A percentile compares a stretch with the other conserved stretches of the same genome.
These are phyloP conservation scores for Elephantulus edwardii DNA, from an alignment of 2,113 vertebrate genomes.

Conservation along the genomic window DNA sequence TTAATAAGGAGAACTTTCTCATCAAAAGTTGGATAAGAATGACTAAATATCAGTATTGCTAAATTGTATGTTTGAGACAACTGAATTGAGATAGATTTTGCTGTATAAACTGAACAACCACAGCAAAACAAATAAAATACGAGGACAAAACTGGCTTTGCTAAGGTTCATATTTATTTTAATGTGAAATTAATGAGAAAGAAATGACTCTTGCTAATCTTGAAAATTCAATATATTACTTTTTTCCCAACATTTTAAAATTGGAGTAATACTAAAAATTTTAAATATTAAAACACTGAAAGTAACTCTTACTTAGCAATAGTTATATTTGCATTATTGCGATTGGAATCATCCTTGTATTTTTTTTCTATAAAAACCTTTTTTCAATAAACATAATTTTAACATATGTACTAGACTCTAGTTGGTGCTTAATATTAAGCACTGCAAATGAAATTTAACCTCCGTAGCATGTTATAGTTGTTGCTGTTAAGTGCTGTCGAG, in stretches of 20 bases:
- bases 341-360: not conserved
- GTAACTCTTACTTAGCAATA: not conserved
- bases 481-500: too few relatives aligned
- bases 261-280: not conserved
- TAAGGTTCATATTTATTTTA: not conserved
- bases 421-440: constrained; percentile 13
- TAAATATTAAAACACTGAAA: not conserved
- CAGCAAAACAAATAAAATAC: not conserved
- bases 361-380: not conserved
- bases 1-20: not conserved
- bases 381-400: not conserved
- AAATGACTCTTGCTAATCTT: not conserved
- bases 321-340: constrained; percentile 24
- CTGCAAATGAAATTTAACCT: not conserved
- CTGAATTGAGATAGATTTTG: not conserved
- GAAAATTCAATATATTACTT: not conserved
- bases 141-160: not conserved
- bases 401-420: not conserved
- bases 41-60: not conserved
- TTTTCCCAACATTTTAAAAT: not conserved
- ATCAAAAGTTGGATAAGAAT: not conserved
- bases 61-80: not conserved
- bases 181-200: not conserved
- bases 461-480: not conserved
- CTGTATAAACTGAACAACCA: not conserved